Evolutionary conservation across 2,888 invertebrate genomes (phyloP), one percentile per base, ranked within the genome.

Genomic region (Oxystoma pomonae): DNA sequence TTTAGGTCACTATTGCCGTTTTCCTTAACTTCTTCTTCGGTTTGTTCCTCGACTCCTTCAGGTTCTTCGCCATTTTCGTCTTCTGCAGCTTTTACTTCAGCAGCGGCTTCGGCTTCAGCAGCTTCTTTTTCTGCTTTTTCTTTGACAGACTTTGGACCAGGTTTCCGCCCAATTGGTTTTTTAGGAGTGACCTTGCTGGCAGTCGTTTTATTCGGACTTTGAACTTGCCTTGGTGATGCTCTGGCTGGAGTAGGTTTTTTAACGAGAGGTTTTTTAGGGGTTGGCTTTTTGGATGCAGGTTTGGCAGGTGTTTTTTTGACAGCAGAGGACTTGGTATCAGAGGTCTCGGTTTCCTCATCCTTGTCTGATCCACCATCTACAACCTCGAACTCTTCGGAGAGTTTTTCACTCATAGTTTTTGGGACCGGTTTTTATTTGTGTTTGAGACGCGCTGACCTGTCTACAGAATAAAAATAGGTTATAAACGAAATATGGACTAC

Each of bases 101-200:
- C 50, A 20, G 57, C 53, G 16, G n/a, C 18, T 7, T 55, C 52
- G 2, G 16, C 59, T 52, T 51, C 51, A n/a, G 52, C 9, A 20
- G 52, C 59, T 59, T 16, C 51, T n/a, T 18, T 63, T 60, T 63
- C 50, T 50, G 22, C 60, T 0, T 51, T 17, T 51, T 57, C 53
- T 53, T 53, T 17, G 3, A 9, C 20, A 3, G n/a, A 9, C 57
- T 57, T 18, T n/a, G 2, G 2, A 17, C n/a, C 9, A n/a, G 16
- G 2, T 12, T 3, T 3, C 16, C 19, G 2, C 5, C 3, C 7
- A 20, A 19, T 18, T 9, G 57, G 20, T n/a, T 53, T 53, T 35
- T 12, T 35, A 7, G 35, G 35, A 3, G 35, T 12, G 12, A 12
- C 5, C 12, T 35, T 35, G 3, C 12, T 35, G 12, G 35, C 5